These are phyloP conservation scores for Musca domestica DNA, from an alignment of 1,140 invertebrate genomes.

Conservation along the genomic window DNA sequence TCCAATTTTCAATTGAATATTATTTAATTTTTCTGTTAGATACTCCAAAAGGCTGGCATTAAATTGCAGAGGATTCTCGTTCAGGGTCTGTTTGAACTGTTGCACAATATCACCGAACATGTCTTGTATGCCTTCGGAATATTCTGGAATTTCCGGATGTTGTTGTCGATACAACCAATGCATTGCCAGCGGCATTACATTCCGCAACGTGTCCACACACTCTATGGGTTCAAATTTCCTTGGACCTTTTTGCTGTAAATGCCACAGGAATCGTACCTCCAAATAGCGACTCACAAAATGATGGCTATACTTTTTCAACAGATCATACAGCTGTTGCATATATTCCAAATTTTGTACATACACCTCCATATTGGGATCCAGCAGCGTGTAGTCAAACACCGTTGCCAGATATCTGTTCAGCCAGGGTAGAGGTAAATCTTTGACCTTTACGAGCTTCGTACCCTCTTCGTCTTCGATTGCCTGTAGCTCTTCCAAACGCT, in stretches of 20 bases:
- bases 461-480: conserved; percentile 16
- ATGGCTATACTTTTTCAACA: conserved; percentile 28
- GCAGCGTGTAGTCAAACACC: neutral
- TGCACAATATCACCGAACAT: conserved; percentile 3
- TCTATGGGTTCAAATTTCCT: conserved; percentile 16
- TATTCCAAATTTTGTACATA: conserved; percentile 9
- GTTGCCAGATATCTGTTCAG: conserved; percentile 3
- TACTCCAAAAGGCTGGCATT: neutral
- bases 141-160: neutral
- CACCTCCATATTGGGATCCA: conserved; percentile 32
- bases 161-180: conserved; percentile 33
- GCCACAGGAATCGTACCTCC: conserved; percentile 35
- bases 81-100: conserved; percentile 16
- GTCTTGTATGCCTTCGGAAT: neutral
- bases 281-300: conserved; percentile 36
- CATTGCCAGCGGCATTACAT: conserved; percentile 34
- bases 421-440: conserved; percentile 9
- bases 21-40: conserved; percentile 25
- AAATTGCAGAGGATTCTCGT: conserved; percentile 6
- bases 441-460: neutral
- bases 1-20: conserved; percentile 37
- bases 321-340: conserved; percentile 12
- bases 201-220: conserved; percentile 34
- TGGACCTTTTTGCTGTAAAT: conserved; percentile 30
- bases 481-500: conserved; percentile 5